Base-by-base conservation (phyloP, 2,797 vertebrate genomes). In the Triplophysa yarkandensis region DNA sequence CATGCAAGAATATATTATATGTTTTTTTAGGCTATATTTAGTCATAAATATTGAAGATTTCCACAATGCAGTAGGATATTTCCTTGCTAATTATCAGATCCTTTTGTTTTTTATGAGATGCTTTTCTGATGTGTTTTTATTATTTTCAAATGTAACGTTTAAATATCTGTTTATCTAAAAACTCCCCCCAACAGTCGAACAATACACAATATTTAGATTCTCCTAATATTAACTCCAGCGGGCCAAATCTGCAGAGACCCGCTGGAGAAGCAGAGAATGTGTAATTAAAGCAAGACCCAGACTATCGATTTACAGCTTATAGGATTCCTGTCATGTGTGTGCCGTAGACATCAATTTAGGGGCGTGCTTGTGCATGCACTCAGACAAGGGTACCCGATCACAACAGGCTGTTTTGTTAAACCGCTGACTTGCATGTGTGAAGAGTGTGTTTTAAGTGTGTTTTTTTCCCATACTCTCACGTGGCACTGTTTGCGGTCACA, bases 391-490 rank as follows among this genome's bases (percentile, higher is more conserved):
- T 63, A 19, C 71, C 23, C 27, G 8, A 23, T 50, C 62, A 28
- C 52, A 72, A 73, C 44, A 63, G 52, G 71, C 39, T 68, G 69
- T 67, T 77, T 65, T 75, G 60, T 70, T 72, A 57, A 72, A 54
- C 46, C 8, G 14, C 63, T 36, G 41, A 41, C 52, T 36, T 16
- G 50, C 55, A n/a, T 70, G 60, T 74, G 70, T 50, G 65, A 25
- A 50, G 64, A 30, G 64, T 72, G 55, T 72, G 41, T 55, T 23
- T n/a, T 28, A 65, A 68, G 65, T 74, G 63, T 74, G 55, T 78
- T 57, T 66, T 64, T 86, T 69, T 61, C 70, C 83, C n/a, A n/a
- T n/a, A n/a, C n/a, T n/a, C 83, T 81, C 62, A 23, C 68, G 80
- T 83, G 68, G 82, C 67, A 76, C 13, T 16, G 17, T n/a, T n/a